Evolutionary conservation across 2,888 invertebrate genomes (phyloP), one percentile per base, ranked within the genome.

Genomic region (Himalopsyche tibetana): DNA sequence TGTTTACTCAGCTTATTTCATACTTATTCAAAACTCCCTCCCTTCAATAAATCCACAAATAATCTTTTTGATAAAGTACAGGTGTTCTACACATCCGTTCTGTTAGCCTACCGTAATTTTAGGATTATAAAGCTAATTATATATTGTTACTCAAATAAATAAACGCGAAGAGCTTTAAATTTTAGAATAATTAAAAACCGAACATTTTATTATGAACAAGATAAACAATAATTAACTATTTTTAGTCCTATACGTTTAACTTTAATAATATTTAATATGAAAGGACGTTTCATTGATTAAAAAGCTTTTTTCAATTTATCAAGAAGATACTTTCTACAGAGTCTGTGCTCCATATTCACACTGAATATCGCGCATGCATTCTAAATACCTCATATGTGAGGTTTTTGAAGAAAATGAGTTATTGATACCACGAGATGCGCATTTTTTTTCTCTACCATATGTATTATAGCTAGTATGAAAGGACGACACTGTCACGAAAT

Each of bases 31-130:
- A 74, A 74, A 74, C 74, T 11, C 15, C 38, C 5, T 36, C 15
- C 36, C 15, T 74, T 74, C 74, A 36, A 74, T 74, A 74, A 74
- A 38, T 36, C 2, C 74, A 74, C 74, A 36, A 74, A 36, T 74
- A 74, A 74, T 38, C 74, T 36, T 74, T 74, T 36, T 36, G 74
- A 74, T 74, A 74, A 9, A 12, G 74, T 38, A 74, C 74, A 74
- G 74, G 74, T 74, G 38, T 74, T 74, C 36, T 74, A 19, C 28
- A 51, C 74, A 74, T 74, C 74, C 12, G 36, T 9, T 36, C 4
- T 12, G 69, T 69, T 69, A 38, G 38, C 36, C 74, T 36, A 38
- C 0, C 74, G 5, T 12, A 38, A 28, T 74, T 74, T 74, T 4
- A 38, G 12, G 74, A 74, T 74, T 38, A 74, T 15, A 74, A 11